Evolutionary conservation across 2,797 vertebrate genomes (phyloP).

Genomic region (Calcarius lapponicus): DNA sequence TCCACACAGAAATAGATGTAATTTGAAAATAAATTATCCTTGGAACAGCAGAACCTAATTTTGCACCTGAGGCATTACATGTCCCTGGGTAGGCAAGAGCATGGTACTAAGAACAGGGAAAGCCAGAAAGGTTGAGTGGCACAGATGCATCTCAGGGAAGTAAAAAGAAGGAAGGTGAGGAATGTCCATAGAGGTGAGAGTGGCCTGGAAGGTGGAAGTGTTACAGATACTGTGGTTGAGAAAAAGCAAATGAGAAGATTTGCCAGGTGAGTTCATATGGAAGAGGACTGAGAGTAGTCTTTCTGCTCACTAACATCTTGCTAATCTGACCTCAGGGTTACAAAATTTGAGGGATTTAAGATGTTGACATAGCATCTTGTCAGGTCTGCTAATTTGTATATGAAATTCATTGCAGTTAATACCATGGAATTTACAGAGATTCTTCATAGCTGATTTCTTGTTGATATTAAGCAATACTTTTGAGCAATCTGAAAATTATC

Average conservation of each 20-base stretch:
- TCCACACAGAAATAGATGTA: background rate
- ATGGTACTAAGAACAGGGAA: background rate
- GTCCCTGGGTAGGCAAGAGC: background rate
- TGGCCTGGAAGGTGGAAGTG: background rate
- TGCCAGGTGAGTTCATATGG: background rate
- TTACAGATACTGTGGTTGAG: background rate
- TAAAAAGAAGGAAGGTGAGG: background rate
- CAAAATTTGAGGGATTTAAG: background rate
- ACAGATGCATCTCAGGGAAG: background rate
- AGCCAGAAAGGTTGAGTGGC: background rate
- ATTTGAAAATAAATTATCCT: background rate
- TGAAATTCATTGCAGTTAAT: background rate
- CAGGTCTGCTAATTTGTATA: background rate
- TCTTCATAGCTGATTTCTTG: background rate
- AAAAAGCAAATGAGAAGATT: background rate
- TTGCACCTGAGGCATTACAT: background rate
- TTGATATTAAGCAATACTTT: constrained; percentile 15
- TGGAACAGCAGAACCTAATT: background rate
- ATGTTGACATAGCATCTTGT: background rate
- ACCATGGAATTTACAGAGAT: background rate
- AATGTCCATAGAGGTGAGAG: background rate
- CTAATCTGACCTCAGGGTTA: background rate
- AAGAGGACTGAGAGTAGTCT: background rate
- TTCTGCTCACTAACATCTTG: background rate
- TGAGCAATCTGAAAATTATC: constrained; percentile 13